Base-by-base conservation (phyloP, 2,888 invertebrate species). In the Parochlus steinenii region DNA sequence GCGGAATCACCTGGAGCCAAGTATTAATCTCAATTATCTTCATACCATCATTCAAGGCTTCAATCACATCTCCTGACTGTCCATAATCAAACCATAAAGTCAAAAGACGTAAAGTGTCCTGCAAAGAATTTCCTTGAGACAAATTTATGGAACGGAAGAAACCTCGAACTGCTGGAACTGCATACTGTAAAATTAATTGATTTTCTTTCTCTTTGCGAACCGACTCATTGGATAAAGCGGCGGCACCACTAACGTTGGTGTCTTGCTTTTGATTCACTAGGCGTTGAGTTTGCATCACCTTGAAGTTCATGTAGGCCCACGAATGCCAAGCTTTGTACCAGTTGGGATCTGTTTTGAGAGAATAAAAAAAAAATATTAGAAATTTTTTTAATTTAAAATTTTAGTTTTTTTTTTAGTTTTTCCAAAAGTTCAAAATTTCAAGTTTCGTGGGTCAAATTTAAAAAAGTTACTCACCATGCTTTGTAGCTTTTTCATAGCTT, bases 311-410 rank as follows among this genome's bases (percentile, higher is more conserved):
- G 51, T 90, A 90, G 0, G 97, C 98, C 74, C 87, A 92, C 1
- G 90, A 77, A 57, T 98, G 97, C 95, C 97, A 98, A 0, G 97
- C 97, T 63, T 89, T 89, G 55, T 89, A 89, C 90, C 95, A 97
- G 34, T 75, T 73, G 2, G 76, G 69, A 47, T 90, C 82, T 44
- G 18, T 16, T 30, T 5, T 8, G n/a, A 12, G n/a, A 12, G 8
- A 12, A 8, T 2, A 31, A 17, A 31, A 16, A 31, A 31, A 23
- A 12, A 5, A 31, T 31, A 15, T 3, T 12, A 17, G 11, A 18
- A 5, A 17, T 18, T 30, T 18, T 30, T 18, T 30, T 8, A 18
- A 30, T 30, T 22, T 22, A 22, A 22, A 10, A 22, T 7, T 7
- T 22, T 22, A 22, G 23, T 8, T n/a, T n/a, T 8, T n/a, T n/a